phyloP scores from a whole-genome alignment of 2,888 invertebrate genomes.

The Cephus pulcher region DNA sequence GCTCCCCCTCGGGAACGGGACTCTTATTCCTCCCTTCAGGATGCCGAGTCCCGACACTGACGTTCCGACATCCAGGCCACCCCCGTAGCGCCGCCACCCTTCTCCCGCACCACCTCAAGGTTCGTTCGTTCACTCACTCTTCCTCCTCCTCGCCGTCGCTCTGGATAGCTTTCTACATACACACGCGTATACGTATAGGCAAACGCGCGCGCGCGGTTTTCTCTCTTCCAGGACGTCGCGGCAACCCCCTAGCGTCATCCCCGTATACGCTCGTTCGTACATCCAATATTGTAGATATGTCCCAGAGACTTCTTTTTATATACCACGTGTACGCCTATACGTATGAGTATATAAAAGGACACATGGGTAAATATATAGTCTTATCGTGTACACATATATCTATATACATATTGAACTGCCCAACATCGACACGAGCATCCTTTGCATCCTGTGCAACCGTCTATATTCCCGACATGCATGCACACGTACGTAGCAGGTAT shows the following conservation, averaged over 20 bases:
- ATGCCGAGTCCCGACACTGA: slow-evolving; percentile 55
- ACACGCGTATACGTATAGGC: background rate
- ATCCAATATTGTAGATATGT: slow-evolving; percentile 62
- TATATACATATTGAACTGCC: slow-evolving; percentile 16
- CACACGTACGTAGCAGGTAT: background rate
- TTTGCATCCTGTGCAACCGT: background rate
- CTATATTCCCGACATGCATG: background rate
- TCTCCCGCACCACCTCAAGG: slow-evolving; percentile 32
- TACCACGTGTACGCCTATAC: slow-evolving; percentile 7
- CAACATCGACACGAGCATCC: background rate
- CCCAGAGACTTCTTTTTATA: slow-evolving; percentile 8
- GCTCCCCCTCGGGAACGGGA: slow-evolving; percentile 52
- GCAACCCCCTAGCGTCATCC: slow-evolving; percentile 23
- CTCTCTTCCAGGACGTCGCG: slow-evolving; percentile 41
- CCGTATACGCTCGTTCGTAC: slow-evolving; percentile 48
- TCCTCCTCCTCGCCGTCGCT: slow-evolving; percentile 24
- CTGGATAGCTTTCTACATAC: background rate
- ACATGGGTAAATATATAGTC: background rate
- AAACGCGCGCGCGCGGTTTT: slow-evolving; percentile 28
- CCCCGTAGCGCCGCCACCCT: slow-evolving; percentile 12
- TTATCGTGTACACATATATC: slow-evolving; percentile 9
- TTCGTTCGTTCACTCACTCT: slow-evolving; percentile 20
- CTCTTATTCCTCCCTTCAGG: slow-evolving; percentile 55
- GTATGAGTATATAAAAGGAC: slow-evolving; percentile 1
- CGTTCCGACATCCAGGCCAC: slow-evolving; percentile 51